Conservation (phyloP, 2,113 vertebrate genomes). For the Syngnathus floridae region DNA sequence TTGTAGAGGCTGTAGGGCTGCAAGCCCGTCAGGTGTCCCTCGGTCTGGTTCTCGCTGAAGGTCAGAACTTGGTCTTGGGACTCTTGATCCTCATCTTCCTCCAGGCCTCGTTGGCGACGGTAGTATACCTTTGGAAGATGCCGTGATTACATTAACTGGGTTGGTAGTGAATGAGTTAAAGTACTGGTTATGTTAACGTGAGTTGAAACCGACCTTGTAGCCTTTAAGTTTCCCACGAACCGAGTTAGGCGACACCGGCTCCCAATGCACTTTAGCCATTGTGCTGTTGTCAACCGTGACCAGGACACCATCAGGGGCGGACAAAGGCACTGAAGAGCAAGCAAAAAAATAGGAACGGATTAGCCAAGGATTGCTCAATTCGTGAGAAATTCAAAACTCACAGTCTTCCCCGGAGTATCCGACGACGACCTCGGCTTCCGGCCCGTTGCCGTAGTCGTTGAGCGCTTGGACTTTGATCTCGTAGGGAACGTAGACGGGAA, state of each 20-base stretch:
- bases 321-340: constrained; percentile 76
- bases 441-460: constrained; percentile 81
- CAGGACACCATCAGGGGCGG: constrained; percentile 78
- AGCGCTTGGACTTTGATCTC: constrained; percentile 88
- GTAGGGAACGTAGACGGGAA: constrained; percentile 81
- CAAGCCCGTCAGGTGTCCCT: constrained; percentile 81
- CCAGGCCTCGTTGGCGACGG: constrained; percentile 73
- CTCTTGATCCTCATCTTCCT: constrained; percentile 68
- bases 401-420: constrained; percentile 92
- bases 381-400: constrained; percentile 67
- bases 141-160: no score
- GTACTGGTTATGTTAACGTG: not conserved
- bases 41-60: constrained; percentile 81
- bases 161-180: no score
- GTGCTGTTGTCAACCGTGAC: constrained; percentile 84
- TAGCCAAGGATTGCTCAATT: not conserved
- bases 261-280: constrained; percentile 86
- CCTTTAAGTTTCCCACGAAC: constrained; percentile 84
- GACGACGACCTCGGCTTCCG: constrained; percentile 71
- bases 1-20: constrained; percentile 84
- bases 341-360: not conserved
- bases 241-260: constrained; percentile 74
- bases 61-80: constrained; percentile 72
- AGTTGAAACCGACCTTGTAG: constrained; percentile 75
- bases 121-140: constrained; percentile 78